These are phyloP conservation scores for Eucera pruinosa DNA, from an alignment of 2,888 invertebrate species.

Conservation along the genomic window DNA sequence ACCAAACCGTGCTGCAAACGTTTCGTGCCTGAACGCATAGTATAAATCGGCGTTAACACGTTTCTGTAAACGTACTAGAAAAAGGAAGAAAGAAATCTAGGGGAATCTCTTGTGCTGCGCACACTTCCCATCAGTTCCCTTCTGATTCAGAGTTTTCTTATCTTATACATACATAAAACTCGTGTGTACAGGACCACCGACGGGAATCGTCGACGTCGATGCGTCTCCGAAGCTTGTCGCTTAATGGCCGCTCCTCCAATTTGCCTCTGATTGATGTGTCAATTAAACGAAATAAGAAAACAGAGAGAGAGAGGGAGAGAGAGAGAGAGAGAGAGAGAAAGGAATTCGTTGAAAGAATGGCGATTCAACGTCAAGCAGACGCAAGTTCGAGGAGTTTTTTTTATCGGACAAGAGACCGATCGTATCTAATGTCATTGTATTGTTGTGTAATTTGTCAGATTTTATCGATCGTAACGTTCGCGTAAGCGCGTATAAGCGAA, in stretches of 20 bases:
- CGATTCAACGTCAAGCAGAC: not conserved
- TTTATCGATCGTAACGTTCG: slow-evolving; percentile 53
- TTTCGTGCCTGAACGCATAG: too few species aligned
- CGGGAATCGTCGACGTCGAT: slow-evolving; percentile 36
- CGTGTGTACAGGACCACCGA: slow-evolving; percentile 31
- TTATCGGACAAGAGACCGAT: slow-evolving; percentile 43
- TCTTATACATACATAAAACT: slow-evolving; percentile 28
- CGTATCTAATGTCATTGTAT: slow-evolving; percentile 62
- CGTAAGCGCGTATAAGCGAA: slow-evolving; percentile 8
- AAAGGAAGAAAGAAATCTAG: slow-evolving; percentile 9
- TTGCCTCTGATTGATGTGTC: slow-evolving; percentile 8
- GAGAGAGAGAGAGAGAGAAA: too few species aligned
- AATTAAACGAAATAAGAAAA: not conserved
- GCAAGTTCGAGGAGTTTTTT: slow-evolving; percentile 23
- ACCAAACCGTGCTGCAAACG: too few species aligned
- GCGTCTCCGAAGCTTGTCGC: slow-evolving; percentile 36
- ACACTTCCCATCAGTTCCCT: slow-evolving; percentile 18
- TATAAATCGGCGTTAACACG: too few species aligned
- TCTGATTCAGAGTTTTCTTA: slow-evolving; percentile 49
- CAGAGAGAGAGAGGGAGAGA: not conserved
- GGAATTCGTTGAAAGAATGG: too few species aligned
- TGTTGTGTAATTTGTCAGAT: slow-evolving; percentile 66
- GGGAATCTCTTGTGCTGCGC: slow-evolving; percentile 18
- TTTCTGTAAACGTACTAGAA: slow-evolving; percentile 19
- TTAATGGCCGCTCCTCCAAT: slow-evolving; percentile 18